These are phyloP conservation scores for Trisateles emortualis DNA, from an alignment of 2,888 invertebrate genomes.

Conservation along the genomic window DNA sequence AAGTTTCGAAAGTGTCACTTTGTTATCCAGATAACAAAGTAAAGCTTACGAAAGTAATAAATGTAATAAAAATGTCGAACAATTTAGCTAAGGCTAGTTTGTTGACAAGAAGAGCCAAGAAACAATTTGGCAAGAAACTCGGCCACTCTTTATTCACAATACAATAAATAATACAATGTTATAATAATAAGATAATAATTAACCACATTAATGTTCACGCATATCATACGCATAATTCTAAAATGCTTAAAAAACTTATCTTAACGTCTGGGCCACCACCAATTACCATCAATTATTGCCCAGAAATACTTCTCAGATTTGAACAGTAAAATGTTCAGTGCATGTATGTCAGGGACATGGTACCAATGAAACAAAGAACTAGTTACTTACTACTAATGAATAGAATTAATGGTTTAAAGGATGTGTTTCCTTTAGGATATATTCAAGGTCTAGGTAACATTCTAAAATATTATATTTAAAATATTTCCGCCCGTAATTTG, in stretches of 20 bases:
- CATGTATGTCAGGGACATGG: constrained; percentile 28
- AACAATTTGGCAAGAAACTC: no score
- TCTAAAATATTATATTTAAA: neutral
- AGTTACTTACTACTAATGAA: neutral
- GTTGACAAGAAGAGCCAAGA: no score
- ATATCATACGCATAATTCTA: neutral
- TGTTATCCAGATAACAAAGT: no score
- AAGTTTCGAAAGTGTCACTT: no score
- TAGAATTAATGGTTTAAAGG: neutral
- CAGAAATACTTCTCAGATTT: constrained; percentile 20
- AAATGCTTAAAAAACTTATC: neutral
- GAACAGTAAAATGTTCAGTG: constrained; percentile 13
- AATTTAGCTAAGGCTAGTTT: no score
- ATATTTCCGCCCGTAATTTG: no score
- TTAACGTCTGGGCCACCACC: constrained; percentile 18
- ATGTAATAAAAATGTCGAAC: no score
- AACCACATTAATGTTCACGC: neutral
- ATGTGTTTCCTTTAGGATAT: constrained; percentile 7
- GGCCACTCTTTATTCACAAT: no score
- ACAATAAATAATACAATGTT: no score
- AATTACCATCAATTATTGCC: constrained; percentile 34
- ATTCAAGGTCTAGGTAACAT: neutral
- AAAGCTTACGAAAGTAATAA: no score
- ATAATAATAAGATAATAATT: neutral
- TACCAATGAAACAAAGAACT: constrained; percentile 23